Evolutionary conservation across 2,797 vertebrate species (phyloP), one percentile per base, ranked within the genome.

Genomic region (Prunella strophiata): DNA sequence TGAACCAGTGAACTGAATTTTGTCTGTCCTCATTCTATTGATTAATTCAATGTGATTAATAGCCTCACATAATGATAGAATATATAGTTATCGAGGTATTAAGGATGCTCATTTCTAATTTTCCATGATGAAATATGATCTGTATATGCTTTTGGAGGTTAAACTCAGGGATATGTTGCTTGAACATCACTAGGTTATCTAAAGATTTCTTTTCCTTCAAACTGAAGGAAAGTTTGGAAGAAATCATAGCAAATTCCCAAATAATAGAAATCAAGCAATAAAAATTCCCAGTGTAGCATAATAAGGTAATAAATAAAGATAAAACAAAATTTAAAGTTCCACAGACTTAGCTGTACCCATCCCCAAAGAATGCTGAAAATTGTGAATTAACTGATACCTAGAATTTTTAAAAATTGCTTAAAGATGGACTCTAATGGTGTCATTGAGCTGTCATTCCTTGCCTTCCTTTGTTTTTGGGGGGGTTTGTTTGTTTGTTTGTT

Each of bases 281-380:
- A 71, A 85, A 91, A 67, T 13, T 5, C 11, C 17, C 12, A 65
- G 11, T 43, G 52, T 36, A 76, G 5, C 15, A 20, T n/a, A 71
- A 27, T 21, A 40, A 91, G 11, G 9, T 93, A 87, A 85, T 63
- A 68, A 85, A 78, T 79, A 67, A 94, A 88, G 85, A 93, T 43
- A 38, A 30, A 96, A 42, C 23, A 91, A 70, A 91, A 54, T 36
- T 16, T 59, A 29, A 45, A 65, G 30, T 95, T 93, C 91, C 40
- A 67, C 68, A 92, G 54, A 80, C 43, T 88, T 30, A 45, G 47
- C 11, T 58, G 21, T 51, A 63, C 34, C n/a, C 13, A 57, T 84
- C 58, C 76, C 55, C 21, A 36, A 85, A 93, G 58, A 94, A 70
- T 61, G 5, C 5, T 87, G 16, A 74, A 40, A 74, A 36, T 52